These are phyloP conservation scores for Varanus salvator DNA, from an alignment of 2,113 vertebrate species.

Conservation along the genomic window DNA sequence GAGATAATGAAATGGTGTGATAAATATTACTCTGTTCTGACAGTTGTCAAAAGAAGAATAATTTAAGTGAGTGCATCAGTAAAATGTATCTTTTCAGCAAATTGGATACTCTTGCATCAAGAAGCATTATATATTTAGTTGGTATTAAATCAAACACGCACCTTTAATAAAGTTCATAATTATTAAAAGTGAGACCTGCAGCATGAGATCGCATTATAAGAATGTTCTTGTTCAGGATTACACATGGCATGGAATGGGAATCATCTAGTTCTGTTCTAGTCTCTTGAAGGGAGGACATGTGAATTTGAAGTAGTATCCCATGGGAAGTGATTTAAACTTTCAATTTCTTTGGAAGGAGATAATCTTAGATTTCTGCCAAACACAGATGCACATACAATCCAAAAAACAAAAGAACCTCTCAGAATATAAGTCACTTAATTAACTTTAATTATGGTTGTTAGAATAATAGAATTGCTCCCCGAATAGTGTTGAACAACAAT, in stretches of 20 bases:
- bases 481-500: neutral
- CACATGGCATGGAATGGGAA: neutral
- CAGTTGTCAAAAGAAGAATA: neutral
- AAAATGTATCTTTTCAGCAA: constrained; percentile 1
- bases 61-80: neutral
- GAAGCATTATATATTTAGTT: neutral
- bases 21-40: neutral
- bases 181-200: neutral
- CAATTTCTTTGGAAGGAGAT: neutral
- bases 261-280: neutral
- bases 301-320: neutral
- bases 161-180: neutral
- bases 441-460: neutral
- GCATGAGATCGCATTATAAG: neutral
- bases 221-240: neutral
- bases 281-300: neutral
- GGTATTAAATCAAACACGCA: neutral
- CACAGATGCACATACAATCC: too few species aligned
- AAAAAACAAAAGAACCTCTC: too few species aligned
- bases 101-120: too few species aligned
- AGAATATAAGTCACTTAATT: neutral
- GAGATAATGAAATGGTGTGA: neutral
- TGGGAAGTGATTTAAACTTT: neutral
- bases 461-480: neutral
- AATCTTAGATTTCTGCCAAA: neutral